These are phyloP conservation scores for Menura novaehollandiae DNA, from an alignment of 2,113 vertebrate species.

Conservation along the genomic window DNA sequence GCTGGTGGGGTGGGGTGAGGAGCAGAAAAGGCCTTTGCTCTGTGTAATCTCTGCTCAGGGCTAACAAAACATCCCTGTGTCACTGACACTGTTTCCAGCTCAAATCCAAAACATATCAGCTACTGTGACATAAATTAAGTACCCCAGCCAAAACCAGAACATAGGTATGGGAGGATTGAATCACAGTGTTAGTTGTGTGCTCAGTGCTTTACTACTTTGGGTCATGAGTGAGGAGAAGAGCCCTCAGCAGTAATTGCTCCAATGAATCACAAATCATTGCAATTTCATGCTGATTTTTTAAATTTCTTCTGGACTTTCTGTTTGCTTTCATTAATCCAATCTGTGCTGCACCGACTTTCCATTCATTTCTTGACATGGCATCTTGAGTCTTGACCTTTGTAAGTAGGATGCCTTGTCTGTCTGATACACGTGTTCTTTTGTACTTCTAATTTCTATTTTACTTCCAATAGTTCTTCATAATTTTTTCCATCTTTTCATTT, in stretches of 20 bases:
- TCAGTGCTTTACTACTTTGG: not conserved
- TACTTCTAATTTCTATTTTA: conserved; percentile 60
- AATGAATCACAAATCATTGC: conserved; percentile 23
- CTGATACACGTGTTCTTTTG: conserved; percentile 51
- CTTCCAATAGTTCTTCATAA: conserved; percentile 44
- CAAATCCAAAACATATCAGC: not conserved
- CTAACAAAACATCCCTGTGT: not conserved
- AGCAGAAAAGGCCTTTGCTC: not conserved
- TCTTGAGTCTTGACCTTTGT: conserved; percentile 62
- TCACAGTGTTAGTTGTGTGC: not conserved
- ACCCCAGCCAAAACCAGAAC: not conserved
- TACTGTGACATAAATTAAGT: not conserved
- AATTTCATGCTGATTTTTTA: conserved; percentile 21
- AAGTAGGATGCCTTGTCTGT: conserved; percentile 48
- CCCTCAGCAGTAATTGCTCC: conserved; percentile 16
- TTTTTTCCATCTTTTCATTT: conserved; percentile 54
- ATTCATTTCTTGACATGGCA: conserved; percentile 32
- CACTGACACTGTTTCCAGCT: not conserved
- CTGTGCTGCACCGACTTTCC: not conserved
- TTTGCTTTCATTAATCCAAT: conserved; percentile 47
- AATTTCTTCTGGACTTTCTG: conserved; percentile 29
- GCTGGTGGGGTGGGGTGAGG: not conserved
- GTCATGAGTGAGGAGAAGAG: not conserved
- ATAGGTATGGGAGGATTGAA: not conserved
- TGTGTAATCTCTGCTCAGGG: fast-evolving